Evolutionary conservation across 1,140 invertebrate genomes (phyloP), one percentile per base, ranked within the genome.

Genomic region (Colletes latitarsis): DNA sequence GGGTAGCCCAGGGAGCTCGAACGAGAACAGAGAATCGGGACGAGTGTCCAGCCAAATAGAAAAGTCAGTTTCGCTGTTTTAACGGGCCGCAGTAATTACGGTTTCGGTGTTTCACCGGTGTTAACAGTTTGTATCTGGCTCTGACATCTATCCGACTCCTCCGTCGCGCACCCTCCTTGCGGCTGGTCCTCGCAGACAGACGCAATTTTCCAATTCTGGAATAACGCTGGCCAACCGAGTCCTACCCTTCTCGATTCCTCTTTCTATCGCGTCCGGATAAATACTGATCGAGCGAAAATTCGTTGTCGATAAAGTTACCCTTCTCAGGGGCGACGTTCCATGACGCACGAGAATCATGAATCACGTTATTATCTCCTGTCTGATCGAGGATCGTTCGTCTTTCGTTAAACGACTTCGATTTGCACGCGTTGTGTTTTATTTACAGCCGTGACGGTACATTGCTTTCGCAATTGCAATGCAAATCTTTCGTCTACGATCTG

Each of bases 21-120:
- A 9, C 21, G 43, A 46, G 15, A 57, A 39, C 4, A 15, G 43
- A 60, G 39, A 49, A 53, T 12, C 43, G 41, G 14, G 52, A 41
- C 53, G 57, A 39, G 21, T n/a, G 39, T 55, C 49, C n/a, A n/a
- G 68, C 19, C 49, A 73, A 58, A 83, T 52, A 55, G 66, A 69
- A 43, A 49, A 21, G 12, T n/a, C 49, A 52, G 69, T 66, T 21
- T 52, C 68, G 78, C 76, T 85, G 85, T 88, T 89, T 85, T 58
- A 30, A 83, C 82, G 80, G 83, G 82, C 77, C 82, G 80, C 75
- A 80, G 84, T 90, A 91, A 91, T 91, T 90, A 89, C 86, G 89
- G 86, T 89, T 89, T 87, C 85, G 85, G 75, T 88, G 88, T 90
- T 90, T 87, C 79, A 30, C 74, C 83, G 77, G 66, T 80, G 82